Base-by-base conservation (phyloP, 2,113 vertebrate genomes). In the Paramormyrops kingsleyae region DNA sequence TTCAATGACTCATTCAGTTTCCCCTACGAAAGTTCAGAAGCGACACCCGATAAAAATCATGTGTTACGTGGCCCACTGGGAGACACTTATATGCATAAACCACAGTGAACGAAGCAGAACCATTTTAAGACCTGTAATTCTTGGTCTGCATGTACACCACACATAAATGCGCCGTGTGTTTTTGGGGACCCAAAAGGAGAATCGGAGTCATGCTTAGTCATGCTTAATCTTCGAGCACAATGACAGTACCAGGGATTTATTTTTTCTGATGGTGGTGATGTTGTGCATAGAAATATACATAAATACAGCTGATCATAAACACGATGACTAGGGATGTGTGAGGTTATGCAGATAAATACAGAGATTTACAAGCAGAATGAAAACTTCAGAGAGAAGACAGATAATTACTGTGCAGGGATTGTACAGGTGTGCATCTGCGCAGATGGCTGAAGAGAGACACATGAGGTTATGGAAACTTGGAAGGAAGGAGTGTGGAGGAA, bases 31-130 rank as follows among this genome's bases (percentile, higher is more conserved):
- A 85, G 83, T 49, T 85, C 90, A 89, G 83, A 90, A 91, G 91
- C 93, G 91, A 91, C 91, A 92, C 90, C 90, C 89, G 91, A 93
- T 92, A 88, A 92, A 90, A 91, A 90, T 91, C 91, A 93, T 91
- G 93, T 92, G 52, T 91, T 92, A 91, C 92, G 92, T 87, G 86
- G 90, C 59, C 83, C 89, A 90, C 74, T 90, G 83, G 87, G 88
- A 66, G 62, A 12, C 10, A 42, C 89, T 90, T 89, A 83, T 88
- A 91, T 92, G 62, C 62, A 31, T 31, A 70, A 91, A 93, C 87
- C 90, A 87, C 88, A 92, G 89, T 92, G 93, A 94, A 27, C n/a
- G 44, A 74, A 77, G 46, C n/a, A 46, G 3, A 77, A 47, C 62
- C 56, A 24, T 59, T 39, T 42, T 19, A 42, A 80, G 35, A 42